phyloP scores from a whole-genome alignment of 2,797 vertebrate genomes.

The Scomberomorus guttatus region DNA sequence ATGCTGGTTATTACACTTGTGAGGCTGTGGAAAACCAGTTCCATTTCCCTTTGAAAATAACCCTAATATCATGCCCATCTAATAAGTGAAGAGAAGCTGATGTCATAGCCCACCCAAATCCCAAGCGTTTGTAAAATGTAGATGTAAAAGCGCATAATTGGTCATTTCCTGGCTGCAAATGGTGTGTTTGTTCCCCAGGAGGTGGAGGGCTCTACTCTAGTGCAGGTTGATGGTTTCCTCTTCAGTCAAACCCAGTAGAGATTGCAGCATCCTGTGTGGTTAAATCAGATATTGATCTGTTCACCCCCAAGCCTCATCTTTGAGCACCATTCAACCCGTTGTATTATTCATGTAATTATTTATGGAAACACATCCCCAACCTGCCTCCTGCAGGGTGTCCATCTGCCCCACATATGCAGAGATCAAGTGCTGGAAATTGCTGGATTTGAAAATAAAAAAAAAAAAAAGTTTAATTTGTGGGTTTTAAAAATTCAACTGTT shows the following conservation, averaged over 20 bases:
- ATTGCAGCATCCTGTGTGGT: constrained; percentile 33
- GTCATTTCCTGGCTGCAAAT: constrained; percentile 25
- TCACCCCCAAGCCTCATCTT: constrained; percentile 56
- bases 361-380: constrained; percentile 35
- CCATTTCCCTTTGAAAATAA: constrained; percentile 21
- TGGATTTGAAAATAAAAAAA: neutral
- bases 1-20: constrained; percentile 30
- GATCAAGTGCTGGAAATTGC: constrained; percentile 4
- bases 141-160: constrained; percentile 1
- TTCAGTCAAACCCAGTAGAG: constrained; percentile 16
- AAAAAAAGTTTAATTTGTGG: neutral
- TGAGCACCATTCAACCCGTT: constrained; percentile 50
- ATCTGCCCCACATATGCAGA: constrained; percentile 11
- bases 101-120: neutral
- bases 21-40: constrained; percentile 21
- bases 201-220: neutral
- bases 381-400: constrained; percentile 17
- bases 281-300: constrained; percentile 79
- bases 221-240: constrained; percentile 20
- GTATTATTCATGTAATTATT: constrained; percentile 72
- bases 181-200: constrained; percentile 18
- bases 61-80: constrained; percentile 26
- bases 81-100: constrained; percentile 20
- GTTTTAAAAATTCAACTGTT: neutral
- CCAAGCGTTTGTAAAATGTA: constrained; percentile 8